Evolutionary conservation across 2,797 vertebrate genomes (phyloP).

Genomic region (Macroramphosus scolopax): DNA sequence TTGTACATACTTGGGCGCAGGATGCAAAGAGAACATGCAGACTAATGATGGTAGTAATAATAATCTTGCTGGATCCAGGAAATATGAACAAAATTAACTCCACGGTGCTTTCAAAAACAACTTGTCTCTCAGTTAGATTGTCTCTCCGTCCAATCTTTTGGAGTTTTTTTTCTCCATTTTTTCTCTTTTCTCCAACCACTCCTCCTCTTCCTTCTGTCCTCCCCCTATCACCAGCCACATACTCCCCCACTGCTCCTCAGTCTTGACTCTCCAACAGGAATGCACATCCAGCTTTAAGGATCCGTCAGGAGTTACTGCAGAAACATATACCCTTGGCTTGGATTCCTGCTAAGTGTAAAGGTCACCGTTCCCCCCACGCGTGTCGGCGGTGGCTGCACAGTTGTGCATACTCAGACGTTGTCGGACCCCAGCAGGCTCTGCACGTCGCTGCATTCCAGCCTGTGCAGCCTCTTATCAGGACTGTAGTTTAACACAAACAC

Average conservation of each 20-base stretch:
- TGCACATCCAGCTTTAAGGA: conserved; percentile 32
- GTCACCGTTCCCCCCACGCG: conserved; percentile 57
- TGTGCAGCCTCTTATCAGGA: conserved; percentile 56
- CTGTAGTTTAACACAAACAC: conserved; percentile 38
- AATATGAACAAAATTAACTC: no score
- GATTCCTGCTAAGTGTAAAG: conserved; percentile 51
- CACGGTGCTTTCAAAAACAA: conserved; percentile 22
- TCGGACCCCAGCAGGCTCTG: conserved; percentile 42
- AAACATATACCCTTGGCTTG: conserved; percentile 47
- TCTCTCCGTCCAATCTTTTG: conserved; percentile 28
- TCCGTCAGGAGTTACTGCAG: conserved; percentile 43
- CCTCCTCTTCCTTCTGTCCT: conserved; percentile 1
- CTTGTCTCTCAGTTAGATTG: conserved; percentile 7
- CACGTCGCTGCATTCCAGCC: conserved; percentile 68
- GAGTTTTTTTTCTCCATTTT: conserved; percentile 48
- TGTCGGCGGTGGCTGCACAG: conserved; percentile 13
- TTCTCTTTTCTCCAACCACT: conserved; percentile 2
- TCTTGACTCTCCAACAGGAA: conserved; percentile 42
- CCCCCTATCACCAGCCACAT: conserved; percentile 15
- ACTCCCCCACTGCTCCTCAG: conserved; percentile 31
- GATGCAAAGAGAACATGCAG: no score
- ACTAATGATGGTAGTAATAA: no score
- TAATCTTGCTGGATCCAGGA: no score
- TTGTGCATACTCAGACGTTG: conserved; percentile 9
- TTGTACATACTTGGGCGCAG: no score